phyloP scores from a whole-genome alignment of 2,113 vertebrate species.

The Fregetta grallaria region DNA sequence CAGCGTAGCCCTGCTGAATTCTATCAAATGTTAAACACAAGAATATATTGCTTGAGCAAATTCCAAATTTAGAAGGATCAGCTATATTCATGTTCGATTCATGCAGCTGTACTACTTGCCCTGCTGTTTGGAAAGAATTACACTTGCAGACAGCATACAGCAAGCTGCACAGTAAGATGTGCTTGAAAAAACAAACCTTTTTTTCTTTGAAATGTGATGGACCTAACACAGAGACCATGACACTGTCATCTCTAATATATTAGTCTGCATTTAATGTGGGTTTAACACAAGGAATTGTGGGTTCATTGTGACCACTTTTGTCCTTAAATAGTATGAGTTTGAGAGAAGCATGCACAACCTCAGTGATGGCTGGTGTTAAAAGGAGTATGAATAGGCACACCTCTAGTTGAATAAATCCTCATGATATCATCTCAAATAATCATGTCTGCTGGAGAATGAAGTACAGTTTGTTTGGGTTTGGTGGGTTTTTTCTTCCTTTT shows the following conservation, averaged over 20 bases:
- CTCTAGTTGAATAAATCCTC: not conserved
- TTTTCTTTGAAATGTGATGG: not conserved
- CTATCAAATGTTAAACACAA: not conserved
- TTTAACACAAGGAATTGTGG: not conserved
- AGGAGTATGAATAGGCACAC: not conserved
- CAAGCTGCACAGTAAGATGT: not conserved
- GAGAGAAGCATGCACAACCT: not conserved
- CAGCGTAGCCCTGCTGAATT: not conserved
- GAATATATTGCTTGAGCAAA: not conserved
- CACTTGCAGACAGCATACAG: not conserved
- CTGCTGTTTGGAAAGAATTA: not conserved
- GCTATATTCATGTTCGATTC: not conserved
- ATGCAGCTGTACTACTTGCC: not conserved
- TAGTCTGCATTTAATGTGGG: not conserved
- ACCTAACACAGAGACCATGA: not conserved
- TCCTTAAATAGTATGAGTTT: not conserved
- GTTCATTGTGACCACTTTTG: not conserved
- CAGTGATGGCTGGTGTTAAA: not conserved
- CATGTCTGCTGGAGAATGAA: not conserved
- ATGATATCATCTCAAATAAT: not conserved
- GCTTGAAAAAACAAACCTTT: not conserved
- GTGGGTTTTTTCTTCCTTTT: not conserved
- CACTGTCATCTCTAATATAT: not conserved
- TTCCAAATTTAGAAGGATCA: not conserved
- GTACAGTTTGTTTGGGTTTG: not conserved